Conservation (phyloP, 2,113 vertebrate genomes). For the Austrofundulus limnaeus region DNA sequence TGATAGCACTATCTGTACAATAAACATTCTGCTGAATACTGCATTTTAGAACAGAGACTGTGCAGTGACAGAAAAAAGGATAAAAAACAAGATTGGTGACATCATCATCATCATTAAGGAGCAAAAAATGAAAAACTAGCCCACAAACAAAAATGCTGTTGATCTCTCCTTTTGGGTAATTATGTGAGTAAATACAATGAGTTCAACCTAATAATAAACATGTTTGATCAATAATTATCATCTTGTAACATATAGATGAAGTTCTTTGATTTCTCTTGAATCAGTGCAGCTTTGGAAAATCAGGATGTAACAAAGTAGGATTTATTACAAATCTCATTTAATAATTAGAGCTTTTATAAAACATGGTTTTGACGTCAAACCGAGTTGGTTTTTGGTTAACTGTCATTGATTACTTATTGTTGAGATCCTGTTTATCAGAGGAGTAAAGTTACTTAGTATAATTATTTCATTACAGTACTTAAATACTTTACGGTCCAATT, state of each 20-base stretch:
- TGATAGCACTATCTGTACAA: neutral
- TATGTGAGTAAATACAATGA: constrained; percentile 11
- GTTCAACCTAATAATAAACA: constrained; percentile 18
- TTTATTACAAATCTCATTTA: neutral
- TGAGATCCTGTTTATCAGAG: neutral
- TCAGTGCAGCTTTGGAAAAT: constrained; percentile 18
- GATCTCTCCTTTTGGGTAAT: constrained; percentile 5
- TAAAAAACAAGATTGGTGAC: neutral
- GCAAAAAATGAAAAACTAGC: constrained; percentile 9
- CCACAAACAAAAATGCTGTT: neutral
- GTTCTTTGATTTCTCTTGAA: constrained; percentile 15
- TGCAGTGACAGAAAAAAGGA: neutral
- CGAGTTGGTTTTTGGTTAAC: neutral
- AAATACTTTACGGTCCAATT: too few relatives aligned
- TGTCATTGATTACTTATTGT: neutral
- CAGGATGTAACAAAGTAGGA: neutral
- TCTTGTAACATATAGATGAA: constrained; percentile 3
- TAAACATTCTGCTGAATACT: neutral
- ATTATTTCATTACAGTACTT: too few relatives aligned
- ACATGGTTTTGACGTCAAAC: neutral
- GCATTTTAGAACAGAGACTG: constrained; percentile 10
- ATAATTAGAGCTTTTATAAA: neutral
- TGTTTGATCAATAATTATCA: neutral
- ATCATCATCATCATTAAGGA: neutral
- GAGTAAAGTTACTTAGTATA: too few relatives aligned